Evolutionary conservation across 1,140 invertebrate genomes (phyloP).

Genomic region (Heterodera carotae): DNA sequence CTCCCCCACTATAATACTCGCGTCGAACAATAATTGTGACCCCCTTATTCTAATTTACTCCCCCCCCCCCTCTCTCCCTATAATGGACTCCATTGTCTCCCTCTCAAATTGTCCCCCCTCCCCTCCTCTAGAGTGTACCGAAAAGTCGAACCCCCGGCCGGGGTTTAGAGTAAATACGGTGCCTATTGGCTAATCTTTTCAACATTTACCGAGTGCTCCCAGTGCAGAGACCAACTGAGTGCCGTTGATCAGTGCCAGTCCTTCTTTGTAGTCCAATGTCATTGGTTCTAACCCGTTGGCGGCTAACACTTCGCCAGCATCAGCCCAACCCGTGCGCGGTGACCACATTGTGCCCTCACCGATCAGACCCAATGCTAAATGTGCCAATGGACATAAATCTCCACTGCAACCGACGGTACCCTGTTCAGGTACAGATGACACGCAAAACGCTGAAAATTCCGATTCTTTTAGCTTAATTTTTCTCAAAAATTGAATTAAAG

Average conservation of each 20-base stretch:
- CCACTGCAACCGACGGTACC: conserved; percentile 77
- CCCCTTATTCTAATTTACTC: no score
- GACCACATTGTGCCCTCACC: conserved; percentile 81
- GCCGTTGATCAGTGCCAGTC: conserved; percentile 76
- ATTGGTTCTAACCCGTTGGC: conserved; percentile 72
- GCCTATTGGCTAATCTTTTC: no score
- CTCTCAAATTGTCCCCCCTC: no score
- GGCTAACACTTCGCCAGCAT: conserved; percentile 72
- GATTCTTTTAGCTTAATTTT: no score
- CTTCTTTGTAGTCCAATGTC: conserved; percentile 74
- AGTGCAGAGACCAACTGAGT: conserved; percentile 77
- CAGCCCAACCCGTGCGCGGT: conserved; percentile 74
- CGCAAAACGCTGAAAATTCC: conserved; percentile 70
- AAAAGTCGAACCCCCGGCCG: no score
- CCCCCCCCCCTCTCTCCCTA: no score
- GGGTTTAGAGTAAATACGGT: no score
- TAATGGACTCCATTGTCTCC: no score
- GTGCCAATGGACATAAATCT: conserved; percentile 75
- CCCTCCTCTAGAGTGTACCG: no score
- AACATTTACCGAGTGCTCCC: conserved; percentile 72
- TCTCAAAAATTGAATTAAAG: no score
- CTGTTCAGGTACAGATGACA: conserved; percentile 77
- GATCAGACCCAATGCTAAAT: conserved; percentile 72
- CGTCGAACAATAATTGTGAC: no score
- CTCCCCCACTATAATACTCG: no score